A percentile compares a stretch with the other conserved stretches of the same genome.
These are phyloP conservation scores for Thripadectes ignobilis DNA, from an alignment of 2,797 vertebrate genomes.

Conservation along the genomic window DNA sequence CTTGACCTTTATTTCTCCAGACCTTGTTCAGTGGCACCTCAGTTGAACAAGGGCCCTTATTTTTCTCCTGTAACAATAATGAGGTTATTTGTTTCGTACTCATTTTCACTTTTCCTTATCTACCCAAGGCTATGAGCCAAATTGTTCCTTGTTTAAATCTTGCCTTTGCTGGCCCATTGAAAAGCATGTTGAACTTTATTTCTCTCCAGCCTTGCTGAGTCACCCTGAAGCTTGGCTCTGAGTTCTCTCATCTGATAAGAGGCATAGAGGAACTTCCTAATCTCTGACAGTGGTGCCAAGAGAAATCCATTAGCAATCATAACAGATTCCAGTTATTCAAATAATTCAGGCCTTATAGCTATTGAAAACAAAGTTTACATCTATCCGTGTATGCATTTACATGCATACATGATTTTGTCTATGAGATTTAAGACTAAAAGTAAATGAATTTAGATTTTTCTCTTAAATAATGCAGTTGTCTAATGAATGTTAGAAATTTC, in stretches of 20 bases:
- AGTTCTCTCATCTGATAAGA: background rate
- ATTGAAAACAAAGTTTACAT: background rate
- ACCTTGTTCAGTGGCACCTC: background rate
- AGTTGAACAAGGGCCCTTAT: background rate
- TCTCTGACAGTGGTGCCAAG: background rate
- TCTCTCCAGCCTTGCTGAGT: background rate
- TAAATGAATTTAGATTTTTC: background rate
- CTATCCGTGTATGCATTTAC: background rate
- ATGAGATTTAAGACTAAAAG: background rate
- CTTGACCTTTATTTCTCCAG: background rate
- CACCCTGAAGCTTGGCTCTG: background rate
- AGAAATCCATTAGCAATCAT: background rate
- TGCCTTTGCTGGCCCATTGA: background rate
- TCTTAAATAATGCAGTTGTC: background rate
- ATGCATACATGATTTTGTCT: background rate
- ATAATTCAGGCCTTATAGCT: background rate
- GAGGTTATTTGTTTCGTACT: background rate
- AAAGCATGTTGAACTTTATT: background rate
- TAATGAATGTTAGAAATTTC: background rate
- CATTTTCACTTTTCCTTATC: background rate
- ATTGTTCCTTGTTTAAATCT: background rate
- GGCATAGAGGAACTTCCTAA: background rate
- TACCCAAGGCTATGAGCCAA: background rate
- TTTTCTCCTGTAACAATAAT: background rate
- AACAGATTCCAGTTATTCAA: background rate